Base-by-base conservation (phyloP, 1,140 invertebrate genomes). In the Archivesica marissinica region DNA sequence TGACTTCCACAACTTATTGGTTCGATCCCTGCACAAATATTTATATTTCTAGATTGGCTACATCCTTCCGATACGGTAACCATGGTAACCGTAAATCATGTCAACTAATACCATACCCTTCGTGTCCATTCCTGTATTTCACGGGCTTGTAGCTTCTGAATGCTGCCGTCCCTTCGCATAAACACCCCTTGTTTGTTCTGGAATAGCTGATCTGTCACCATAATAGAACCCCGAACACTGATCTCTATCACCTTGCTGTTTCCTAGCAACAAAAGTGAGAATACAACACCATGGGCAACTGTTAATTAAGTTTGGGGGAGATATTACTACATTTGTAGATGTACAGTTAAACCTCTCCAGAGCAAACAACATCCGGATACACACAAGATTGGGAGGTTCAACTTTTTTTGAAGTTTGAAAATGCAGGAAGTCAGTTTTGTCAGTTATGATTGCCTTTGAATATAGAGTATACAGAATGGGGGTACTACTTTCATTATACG, bases 161-260 rank as follows among this genome's bases (percentile, higher is more conserved):
- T 15, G 28, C 66, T 47, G 23, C 66, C 66, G 47, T 70, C 66
- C 4, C 66, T n/a, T 17, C 66, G 38, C 15, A 44, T 41, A 20
- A 44, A 70, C 25, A 47, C 66, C 0, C 66, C 66, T 44, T 70
- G 38, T 44, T 44, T 70, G 15, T 41, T 70, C 7, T 17, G 23
- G 20, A 23, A 70, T 17, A 70, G 13, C 20, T 2, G 1, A 44
- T 70, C 66, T 13, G 23, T 44, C 9, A 25, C 39, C 3, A 28
- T 39, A 6, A 70, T 41, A 13, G 1, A 38, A 41, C 66, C 66
- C 0, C 25, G 9, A 23, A 70, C 66, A 4, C 25, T 41, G 15
- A 70, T 70, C 66, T 70, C 66, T 41, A 70, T 70, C 17, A 70
- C 66, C 28, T 70, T 70, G 13, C 13, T 13, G n/a, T 39, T 41